These are phyloP conservation scores for Acheta domesticus DNA, from an alignment of 2,888 invertebrate species.

Conservation along the genomic window DNA sequence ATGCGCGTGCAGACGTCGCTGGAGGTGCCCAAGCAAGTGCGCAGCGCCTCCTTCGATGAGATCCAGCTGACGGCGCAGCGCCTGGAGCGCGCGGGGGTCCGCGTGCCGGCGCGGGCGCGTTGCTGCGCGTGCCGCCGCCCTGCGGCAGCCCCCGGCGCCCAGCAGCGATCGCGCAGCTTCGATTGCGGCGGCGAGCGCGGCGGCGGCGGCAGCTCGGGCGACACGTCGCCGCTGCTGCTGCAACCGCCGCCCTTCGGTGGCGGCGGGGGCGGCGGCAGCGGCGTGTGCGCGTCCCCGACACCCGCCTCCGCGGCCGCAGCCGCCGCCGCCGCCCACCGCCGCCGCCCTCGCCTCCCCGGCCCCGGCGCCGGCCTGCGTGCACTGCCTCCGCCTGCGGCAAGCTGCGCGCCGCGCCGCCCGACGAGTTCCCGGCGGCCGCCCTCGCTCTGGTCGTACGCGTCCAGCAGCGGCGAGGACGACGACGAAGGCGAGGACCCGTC, in stretches of 20 bases:
- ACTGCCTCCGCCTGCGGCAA: slow-evolving; percentile 52
- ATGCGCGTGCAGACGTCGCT: slow-evolving; percentile 90
- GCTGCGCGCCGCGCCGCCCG: background rate
- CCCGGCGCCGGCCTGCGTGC: slow-evolving; percentile 63
- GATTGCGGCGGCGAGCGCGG: slow-evolving; percentile 53
- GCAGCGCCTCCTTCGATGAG: slow-evolving; percentile 87
- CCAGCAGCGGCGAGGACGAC: slow-evolving; percentile 40
- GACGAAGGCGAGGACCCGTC: slow-evolving; percentile 50
- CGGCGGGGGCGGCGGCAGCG: slow-evolving; percentile 45
- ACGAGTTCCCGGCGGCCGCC: slow-evolving; percentile 52
- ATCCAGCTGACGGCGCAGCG: slow-evolving; percentile 76
- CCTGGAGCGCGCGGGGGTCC: slow-evolving; percentile 46
- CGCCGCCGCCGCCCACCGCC: slow-evolving; percentile 48
- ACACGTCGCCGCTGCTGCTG: background rate
- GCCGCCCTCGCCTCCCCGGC: slow-evolving; percentile 50
- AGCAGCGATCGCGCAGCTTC: slow-evolving; percentile 72
- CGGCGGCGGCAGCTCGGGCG: background rate
- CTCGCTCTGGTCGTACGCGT: slow-evolving; percentile 50
- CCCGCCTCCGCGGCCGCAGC: slow-evolving; percentile 25
- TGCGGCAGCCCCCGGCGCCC: slow-evolving; percentile 43
- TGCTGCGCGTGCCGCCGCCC: slow-evolving; percentile 38
- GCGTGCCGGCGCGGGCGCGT: slow-evolving; percentile 36
- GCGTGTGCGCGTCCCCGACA: slow-evolving; percentile 18
- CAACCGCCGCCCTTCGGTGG: slow-evolving; percentile 37
- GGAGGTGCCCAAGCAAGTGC: slow-evolving; percentile 85